phyloP scores from a whole-genome alignment of 2,888 invertebrate genomes.

The Monochamus alternatus region DNA sequence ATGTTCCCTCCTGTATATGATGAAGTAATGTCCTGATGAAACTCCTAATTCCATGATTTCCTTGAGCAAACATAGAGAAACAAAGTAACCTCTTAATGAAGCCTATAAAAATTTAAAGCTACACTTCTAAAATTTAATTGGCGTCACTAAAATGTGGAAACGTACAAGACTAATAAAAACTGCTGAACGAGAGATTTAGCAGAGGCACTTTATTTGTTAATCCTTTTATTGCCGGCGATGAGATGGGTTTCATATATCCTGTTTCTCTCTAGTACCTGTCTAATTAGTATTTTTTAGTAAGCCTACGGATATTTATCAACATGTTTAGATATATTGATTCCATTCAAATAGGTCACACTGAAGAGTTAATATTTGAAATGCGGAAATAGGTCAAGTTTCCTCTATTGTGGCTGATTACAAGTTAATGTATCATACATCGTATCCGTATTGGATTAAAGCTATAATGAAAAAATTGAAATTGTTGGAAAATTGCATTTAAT shows the following conservation, averaged over 20 bases:
- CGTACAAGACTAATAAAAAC: background rate
- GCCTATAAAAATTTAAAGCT: constrained; percentile 9
- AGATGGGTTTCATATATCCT: background rate
- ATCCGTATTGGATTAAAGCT: no score
- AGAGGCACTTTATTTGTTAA: background rate
- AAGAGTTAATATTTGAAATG: no score
- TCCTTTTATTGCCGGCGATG: background rate
- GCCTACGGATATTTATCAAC: background rate
- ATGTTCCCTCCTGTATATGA: background rate
- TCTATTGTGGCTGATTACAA: no score
- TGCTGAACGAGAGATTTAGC: background rate
- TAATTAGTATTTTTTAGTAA: background rate
- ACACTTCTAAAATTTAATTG: constrained; percentile 10
- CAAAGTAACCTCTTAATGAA: constrained; percentile 17
- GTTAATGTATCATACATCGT: no score
- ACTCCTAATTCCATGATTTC: background rate
- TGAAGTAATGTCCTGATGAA: background rate
- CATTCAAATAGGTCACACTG: no score
- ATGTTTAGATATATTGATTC: no score
- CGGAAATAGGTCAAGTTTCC: no score
- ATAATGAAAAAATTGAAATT: no score
- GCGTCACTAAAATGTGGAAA: constrained; percentile 4
- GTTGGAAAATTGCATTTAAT: no score
- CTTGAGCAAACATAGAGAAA: constrained; percentile 8
- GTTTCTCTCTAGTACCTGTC: background rate